Evolutionary conservation across 2,113 vertebrate species (phyloP).

Genomic region (Trinectes maculatus): DNA sequence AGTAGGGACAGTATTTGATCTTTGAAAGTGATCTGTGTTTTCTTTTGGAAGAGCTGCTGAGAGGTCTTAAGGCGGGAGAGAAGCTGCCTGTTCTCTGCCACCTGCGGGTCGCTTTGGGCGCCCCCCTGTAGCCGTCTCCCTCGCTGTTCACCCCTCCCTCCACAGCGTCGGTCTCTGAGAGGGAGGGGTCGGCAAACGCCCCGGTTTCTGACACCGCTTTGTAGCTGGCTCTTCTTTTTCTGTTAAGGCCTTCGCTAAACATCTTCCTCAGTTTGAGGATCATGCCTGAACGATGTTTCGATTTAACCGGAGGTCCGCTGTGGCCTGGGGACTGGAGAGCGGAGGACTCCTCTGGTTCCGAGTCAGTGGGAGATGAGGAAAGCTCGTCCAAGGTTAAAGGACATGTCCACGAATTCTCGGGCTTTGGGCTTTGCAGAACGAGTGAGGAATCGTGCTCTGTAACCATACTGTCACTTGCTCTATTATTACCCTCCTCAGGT

Average conservation of each 20-base stretch:
- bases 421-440: slow-evolving; percentile 4
- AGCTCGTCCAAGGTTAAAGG: slow-evolving; percentile 75
- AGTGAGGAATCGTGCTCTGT: slow-evolving; percentile 38
- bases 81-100: slow-evolving; percentile 40
- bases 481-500: background rate
- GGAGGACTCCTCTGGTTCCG: slow-evolving; percentile 40
- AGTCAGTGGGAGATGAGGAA: slow-evolving; percentile 46
- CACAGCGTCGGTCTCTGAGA: slow-evolving; percentile 1
- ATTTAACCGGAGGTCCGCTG: slow-evolving; percentile 11
- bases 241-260: slow-evolving; percentile 33
- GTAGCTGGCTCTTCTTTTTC: slow-evolving; percentile 59
- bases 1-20: slow-evolving; percentile 79
- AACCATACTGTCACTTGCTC: slow-evolving; percentile 12
- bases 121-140: slow-evolving; percentile 4
- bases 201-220: slow-evolving; percentile 49
- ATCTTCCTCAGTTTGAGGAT: slow-evolving; percentile 78
- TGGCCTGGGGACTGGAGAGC: background rate
- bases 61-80: slow-evolving; percentile 42
- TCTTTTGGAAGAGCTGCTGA: slow-evolving; percentile 54
- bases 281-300: slow-evolving; percentile 66
- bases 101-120: slow-evolving; percentile 16
- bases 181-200: background rate
- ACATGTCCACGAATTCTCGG: slow-evolving; percentile 72
- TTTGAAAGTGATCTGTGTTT: slow-evolving; percentile 63
- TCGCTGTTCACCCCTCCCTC: background rate